These are phyloP conservation scores for Eupithecia centaureata DNA, from an alignment of 2,888 invertebrate species.

Conservation along the genomic window DNA sequence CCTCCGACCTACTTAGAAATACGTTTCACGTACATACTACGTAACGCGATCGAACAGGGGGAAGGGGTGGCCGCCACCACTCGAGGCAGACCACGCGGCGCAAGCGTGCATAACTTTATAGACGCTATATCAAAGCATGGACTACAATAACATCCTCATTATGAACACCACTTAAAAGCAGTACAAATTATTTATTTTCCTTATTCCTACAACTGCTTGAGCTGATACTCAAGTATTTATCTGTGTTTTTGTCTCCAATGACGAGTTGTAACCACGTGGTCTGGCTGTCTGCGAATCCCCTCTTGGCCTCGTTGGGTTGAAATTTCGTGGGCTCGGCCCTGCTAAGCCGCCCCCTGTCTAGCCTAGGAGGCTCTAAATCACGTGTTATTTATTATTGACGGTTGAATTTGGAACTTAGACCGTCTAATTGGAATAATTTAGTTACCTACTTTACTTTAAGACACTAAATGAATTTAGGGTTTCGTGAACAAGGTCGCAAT, in stretches of 20 bases:
- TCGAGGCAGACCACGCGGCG: constrained; percentile 37
- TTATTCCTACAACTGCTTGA: constrained; percentile 8
- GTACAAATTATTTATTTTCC: constrained; percentile 24
- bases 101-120: constrained; percentile 40
- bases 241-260: neutral
- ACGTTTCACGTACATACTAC: constrained; percentile 81
- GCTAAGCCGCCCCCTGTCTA: constrained; percentile 19
- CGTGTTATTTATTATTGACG: constrained; percentile 5
- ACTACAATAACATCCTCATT: constrained; percentile 35
- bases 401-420: neutral
- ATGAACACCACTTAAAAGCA: constrained; percentile 16
- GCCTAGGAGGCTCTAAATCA: constrained; percentile 9
- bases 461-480: neutral
- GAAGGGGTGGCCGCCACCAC: constrained; percentile 47
- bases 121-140: constrained; percentile 25
- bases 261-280: constrained; percentile 8
- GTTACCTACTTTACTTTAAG: neutral
- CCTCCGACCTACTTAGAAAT: constrained; percentile 78
- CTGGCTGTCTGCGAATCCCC: constrained; percentile 10
- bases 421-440: too few species aligned
- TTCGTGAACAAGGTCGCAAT: neutral
- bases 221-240: neutral
- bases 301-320: constrained; percentile 14
- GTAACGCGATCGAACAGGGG: constrained; percentile 74
- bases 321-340: constrained; percentile 13